Percentiles rank a stretch among this genome's conserved stretches.
Evolutionary conservation across 2,888 invertebrate genomes (phyloP).

Genomic region (Leptura quadrifasciata): DNA sequence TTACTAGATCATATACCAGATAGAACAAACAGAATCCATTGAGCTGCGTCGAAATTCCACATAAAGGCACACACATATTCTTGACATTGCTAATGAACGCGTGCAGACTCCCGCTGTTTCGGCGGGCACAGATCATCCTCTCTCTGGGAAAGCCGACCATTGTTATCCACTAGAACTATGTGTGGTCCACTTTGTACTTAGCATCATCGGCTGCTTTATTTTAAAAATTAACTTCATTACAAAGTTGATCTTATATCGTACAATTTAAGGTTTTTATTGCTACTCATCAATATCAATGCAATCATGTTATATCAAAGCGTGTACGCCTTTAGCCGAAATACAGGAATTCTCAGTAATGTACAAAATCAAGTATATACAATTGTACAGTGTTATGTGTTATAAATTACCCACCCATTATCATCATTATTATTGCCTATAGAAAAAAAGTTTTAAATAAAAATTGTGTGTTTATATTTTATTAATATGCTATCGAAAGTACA

Average conservation of each 20-base stretch:
- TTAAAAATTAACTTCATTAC: constrained; percentile 7
- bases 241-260: background rate
- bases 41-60: constrained; percentile 42
- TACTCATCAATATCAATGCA: background rate
- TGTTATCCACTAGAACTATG: constrained; percentile 65
- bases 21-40: constrained; percentile 35
- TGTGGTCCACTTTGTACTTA: constrained; percentile 68
- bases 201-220: constrained; percentile 36
- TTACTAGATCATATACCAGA: constrained; percentile 9
- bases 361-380: no score
- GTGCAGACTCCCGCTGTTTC: constrained; percentile 70
- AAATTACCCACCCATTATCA: no score
- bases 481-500: no score
- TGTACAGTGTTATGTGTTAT: no score
- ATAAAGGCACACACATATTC: constrained; percentile 61
- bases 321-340: no score
- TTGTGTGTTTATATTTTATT: no score
- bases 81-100: constrained; percentile 72
- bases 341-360: background rate
- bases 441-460: no score
- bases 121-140: constrained; percentile 62
- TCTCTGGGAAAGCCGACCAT: constrained; percentile 66
- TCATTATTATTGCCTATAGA: no score
- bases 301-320: background rate
- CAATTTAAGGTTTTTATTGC: constrained; percentile 7